A percentile compares a stretch with the other conserved stretches of the same genome.
These are phyloP conservation scores for Hecatera dysodea DNA, from an alignment of 2,888 invertebrate species.

Conservation along the genomic window DNA sequence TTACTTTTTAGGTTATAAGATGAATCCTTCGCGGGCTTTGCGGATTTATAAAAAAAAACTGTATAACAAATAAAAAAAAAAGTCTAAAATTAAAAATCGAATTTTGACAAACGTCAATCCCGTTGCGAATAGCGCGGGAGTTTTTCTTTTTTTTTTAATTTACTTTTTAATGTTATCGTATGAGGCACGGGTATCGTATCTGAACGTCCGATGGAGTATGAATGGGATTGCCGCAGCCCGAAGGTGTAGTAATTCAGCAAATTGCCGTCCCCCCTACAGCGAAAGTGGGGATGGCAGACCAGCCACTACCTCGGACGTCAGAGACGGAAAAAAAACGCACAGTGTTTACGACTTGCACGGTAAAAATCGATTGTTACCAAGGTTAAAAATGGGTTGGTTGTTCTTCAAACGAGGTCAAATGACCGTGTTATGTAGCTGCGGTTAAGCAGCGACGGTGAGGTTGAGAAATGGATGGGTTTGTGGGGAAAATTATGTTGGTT, in stretches of 20 bases:
- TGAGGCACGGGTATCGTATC: conserved; percentile 46
- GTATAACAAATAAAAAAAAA: background rate
- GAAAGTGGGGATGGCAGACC: conserved; percentile 60
- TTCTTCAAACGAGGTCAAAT: conserved; percentile 57
- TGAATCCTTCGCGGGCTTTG: conserved; percentile 70
- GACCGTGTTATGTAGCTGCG: conserved; percentile 31
- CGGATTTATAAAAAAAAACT: conserved; percentile 12
- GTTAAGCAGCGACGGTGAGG: conserved; percentile 34
- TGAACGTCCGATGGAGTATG: conserved; percentile 61
- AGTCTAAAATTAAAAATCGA: conserved; percentile 18
- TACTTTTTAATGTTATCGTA: conserved; percentile 41
- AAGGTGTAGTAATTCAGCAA: conserved; percentile 63
- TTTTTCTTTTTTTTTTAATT: conserved; percentile 30
- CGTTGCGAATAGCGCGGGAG: conserved; percentile 43
- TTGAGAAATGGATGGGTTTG: conserved; percentile 59
- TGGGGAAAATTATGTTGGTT: conserved; percentile 20
- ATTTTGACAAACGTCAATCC: conserved; percentile 33
- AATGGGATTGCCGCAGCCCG: conserved; percentile 41
- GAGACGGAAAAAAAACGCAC: conserved; percentile 23
- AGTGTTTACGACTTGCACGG: conserved; percentile 37
- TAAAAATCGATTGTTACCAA: conserved; percentile 46
- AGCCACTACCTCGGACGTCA: conserved; percentile 25
- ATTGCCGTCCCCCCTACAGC: conserved; percentile 62
- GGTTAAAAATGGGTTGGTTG: conserved; percentile 56
- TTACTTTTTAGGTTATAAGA: conserved; percentile 75